Evolutionary conservation across 1,140 invertebrate species (phyloP), one percentile per base, ranked within the genome.

Genomic region (Theocolax elegans): DNA sequence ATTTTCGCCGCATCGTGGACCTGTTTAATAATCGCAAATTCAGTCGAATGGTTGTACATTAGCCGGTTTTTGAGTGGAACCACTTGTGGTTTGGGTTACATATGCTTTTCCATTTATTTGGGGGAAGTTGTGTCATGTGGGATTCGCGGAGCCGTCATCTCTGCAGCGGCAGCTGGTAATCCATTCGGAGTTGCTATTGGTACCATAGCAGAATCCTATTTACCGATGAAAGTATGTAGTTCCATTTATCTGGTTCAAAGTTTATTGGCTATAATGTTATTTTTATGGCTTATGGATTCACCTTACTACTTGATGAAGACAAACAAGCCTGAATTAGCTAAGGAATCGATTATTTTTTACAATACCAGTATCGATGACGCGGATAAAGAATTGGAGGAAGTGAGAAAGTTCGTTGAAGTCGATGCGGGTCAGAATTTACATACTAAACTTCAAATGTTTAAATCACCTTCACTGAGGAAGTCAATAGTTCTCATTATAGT

Each of bases 1-100:
- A 90, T 89, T 0, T 89, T 90, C 77, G 84, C 88, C 31, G 64
- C 89, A 1, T 88, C 90, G 21, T 93, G 90, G 89, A 79, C 90
- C 44, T 85, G 89, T 48, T 86, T 92, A 31, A 87, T 89, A 75
- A 76, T 88, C 65, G 83, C 87, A 1, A 77, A 77, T 46, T 86
- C 85, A 4, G 83, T 88, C 0, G 63, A 75, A 0, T 83, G 85
- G 12, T 82, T 90, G 12, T 90, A 90, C 75, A 75, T 86, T 2
- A 83, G 83, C 0, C 29, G 51, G 1, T 12, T 54, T 17, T 12
- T 56, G 1, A 13, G 13, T 9, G 92, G 92, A 27, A 80, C 91
- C 4, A 87, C 89, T 10, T 85, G 92, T 66, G 91, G 91, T 15
- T 89, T 90, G 38, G 86, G 90, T 3, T 91, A 90, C 69, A 89